Conservation (phyloP, 2,113 vertebrate species). For the Mola mola region DNA sequence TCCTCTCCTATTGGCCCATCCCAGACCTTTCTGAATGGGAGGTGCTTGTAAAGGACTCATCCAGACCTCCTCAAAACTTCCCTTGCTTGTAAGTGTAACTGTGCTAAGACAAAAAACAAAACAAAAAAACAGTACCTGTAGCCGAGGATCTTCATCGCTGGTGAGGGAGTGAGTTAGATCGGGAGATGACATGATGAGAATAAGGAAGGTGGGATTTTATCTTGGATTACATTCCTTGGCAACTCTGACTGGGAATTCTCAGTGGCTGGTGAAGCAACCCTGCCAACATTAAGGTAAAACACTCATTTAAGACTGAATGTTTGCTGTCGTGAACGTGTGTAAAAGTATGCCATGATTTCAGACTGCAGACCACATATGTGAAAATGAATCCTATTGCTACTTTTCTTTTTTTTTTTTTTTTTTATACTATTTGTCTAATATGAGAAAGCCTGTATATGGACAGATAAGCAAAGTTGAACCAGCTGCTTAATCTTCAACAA, state of each 20-base stretch:
- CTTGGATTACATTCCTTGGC: constrained; percentile 34
- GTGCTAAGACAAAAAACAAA: constrained; percentile 17
- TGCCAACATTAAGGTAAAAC: constrained; percentile 66
- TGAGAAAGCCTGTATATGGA: too few relatives aligned
- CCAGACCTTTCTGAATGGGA: constrained; percentile 74
- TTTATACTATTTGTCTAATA: too few relatives aligned
- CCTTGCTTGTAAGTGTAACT: constrained; percentile 37
- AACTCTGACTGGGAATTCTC: constrained; percentile 25
- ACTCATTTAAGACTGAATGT: background rate
- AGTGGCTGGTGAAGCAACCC: constrained; percentile 29
- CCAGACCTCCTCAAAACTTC: constrained; percentile 81
- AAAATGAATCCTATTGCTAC: background rate
- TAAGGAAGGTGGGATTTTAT: constrained; percentile 3
- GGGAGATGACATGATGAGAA: background rate
- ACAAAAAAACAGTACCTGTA: too few relatives aligned
- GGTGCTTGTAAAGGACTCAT: constrained; percentile 80
- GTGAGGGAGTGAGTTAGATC: background rate
- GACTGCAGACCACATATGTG: background rate
- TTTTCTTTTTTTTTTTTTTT: background rate
- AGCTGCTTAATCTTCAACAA: too few relatives aligned
- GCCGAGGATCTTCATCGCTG: background rate
- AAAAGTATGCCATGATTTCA: background rate
- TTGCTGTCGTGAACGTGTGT: background rate
- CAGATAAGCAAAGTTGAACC: too few relatives aligned
- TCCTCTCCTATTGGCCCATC: constrained; percentile 62